These are phyloP conservation scores for Zele albiditarsus DNA, from an alignment of 2,888 invertebrate genomes.

Conservation along the genomic window DNA sequence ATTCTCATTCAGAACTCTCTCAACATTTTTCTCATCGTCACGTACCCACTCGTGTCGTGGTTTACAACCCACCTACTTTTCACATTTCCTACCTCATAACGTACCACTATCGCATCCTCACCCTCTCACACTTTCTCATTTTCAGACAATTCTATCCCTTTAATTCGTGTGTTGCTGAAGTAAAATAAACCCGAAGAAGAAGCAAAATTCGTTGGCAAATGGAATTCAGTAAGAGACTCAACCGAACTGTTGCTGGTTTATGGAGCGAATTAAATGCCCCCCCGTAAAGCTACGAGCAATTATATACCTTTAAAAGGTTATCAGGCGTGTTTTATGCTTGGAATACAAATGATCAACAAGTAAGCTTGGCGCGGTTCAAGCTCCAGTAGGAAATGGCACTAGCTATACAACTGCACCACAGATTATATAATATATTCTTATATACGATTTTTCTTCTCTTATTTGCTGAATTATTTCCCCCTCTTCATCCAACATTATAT, in stretches of 20 bases:
- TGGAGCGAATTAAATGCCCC: slow-evolving; percentile 61
- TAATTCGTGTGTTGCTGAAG: slow-evolving; percentile 50
- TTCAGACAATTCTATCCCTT: slow-evolving; percentile 57
- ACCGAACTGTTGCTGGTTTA: slow-evolving; percentile 55
- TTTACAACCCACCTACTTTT: slow-evolving; percentile 35
- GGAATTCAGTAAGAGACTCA: slow-evolving; percentile 33
- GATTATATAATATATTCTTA: not conserved
- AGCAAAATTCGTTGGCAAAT: slow-evolving; percentile 33
- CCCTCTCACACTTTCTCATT: slow-evolving; percentile 31
- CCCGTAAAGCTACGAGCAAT: slow-evolving; percentile 62
- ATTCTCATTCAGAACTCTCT: slow-evolving; percentile 9
- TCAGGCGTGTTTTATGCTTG: slow-evolving; percentile 61
- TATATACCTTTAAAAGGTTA: slow-evolving; percentile 60
- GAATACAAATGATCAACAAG: slow-evolving; percentile 69
- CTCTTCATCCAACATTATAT: not conserved
- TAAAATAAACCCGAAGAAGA: slow-evolving; percentile 51
- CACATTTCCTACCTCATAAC: not conserved
- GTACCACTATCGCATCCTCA: not conserved
- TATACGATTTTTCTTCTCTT: not conserved
- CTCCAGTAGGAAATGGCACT: not conserved
- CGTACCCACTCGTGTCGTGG: slow-evolving; percentile 38
- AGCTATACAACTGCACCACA: not conserved
- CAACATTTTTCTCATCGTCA: slow-evolving; percentile 47
- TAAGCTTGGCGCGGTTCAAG: slow-evolving; percentile 48
- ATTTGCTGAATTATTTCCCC: not conserved